Base-by-base conservation (phyloP, 2,797 vertebrate species). In the Notoglanidium macrostoma region DNA sequence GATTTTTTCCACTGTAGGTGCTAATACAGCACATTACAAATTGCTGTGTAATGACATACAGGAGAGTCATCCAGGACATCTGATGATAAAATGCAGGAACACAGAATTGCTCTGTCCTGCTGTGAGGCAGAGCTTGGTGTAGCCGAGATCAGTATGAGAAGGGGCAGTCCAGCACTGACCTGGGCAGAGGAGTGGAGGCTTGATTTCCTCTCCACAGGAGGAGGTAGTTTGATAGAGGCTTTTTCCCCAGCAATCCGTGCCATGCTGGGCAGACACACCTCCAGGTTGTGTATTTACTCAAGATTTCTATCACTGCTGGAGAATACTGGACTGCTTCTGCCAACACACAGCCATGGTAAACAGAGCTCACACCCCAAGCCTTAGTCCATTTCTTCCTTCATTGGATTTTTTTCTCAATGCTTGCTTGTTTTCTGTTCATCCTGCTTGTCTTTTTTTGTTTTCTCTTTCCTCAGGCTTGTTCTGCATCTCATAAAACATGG, bases 211-310 rank as follows among this genome's bases (percentile, higher is more conserved):
- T 88, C 84, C 83, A 68, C 86, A 87, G 84, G 67, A 88, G 87
- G 81, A 85, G 83, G 86, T 80, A 84, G 87, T 82, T 67, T 89
- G 87, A 87, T 87, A 76, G 21, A 79, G 54, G 49, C 59, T 87
- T 88, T 86, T 82, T 61, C 74, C 85, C 85, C 86, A 90, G 85
- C 81, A 85, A 86, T 85, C 83, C 77, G 77, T 46, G 79, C 79
- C 70, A 54, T 51, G n/a, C 61, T 87, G 51, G 73, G 85, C 68
- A 67, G 90, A 88, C 90, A 92, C 90, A 90, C 89, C 91, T 91
- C 89, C 68, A 72, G 88, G 84, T 88, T 90, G 90, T 91, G 88
- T 91, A 90, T 91, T 91, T 92, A 90, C 85, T 73, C 88, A 91
- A 92, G 90, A 92, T 91, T 84, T 74, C 89, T 90, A 91, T 90